Conservation (phyloP, 1,140 invertebrate species). For the Drosophila kepulauana region DNA sequence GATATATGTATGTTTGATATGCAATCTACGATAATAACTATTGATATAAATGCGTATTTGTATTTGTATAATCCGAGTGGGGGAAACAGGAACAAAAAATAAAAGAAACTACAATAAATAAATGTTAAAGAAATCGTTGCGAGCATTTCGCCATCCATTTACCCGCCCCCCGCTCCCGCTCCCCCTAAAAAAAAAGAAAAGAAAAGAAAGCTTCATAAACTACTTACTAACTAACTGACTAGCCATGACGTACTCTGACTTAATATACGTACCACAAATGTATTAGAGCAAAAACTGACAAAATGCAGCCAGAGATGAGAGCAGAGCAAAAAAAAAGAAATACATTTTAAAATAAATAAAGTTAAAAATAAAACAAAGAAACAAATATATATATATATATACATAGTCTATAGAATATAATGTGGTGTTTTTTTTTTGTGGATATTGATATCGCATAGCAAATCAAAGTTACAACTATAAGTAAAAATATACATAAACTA, state of each 20-base stretch:
- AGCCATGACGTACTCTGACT: slow-evolving; percentile 40
- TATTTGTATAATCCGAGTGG: neutral
- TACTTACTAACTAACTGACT: slow-evolving; percentile 13
- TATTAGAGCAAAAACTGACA: slow-evolving; percentile 3
- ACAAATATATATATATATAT: slow-evolving; percentile 39
- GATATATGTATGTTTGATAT: slow-evolving; percentile 33
- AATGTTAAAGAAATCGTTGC: neutral
- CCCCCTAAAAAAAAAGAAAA: neutral
- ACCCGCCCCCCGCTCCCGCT: neutral
- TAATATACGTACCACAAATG: slow-evolving; percentile 53
- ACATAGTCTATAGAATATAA: slow-evolving; percentile 24
- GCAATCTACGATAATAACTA: slow-evolving; percentile 15
- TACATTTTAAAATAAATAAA: slow-evolving; percentile 58
- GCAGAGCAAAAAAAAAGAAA: slow-evolving; percentile 22
- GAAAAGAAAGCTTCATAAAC: neutral
- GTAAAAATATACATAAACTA: slow-evolving; percentile 15
- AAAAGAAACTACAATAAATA: slow-evolving; percentile 8
- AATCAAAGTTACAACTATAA: slow-evolving; percentile 67
- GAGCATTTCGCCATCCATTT: no score
- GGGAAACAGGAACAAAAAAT: neutral
- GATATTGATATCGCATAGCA: slow-evolving; percentile 62
- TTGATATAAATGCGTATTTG: slow-evolving; percentile 1
- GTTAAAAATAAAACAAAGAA: slow-evolving; percentile 39
- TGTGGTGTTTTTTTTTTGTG: slow-evolving; percentile 58
- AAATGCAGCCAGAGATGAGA: neutral